phyloP scores from a whole-genome alignment of 1,140 invertebrate genomes.

The Trichonephila inaurata region DNA sequence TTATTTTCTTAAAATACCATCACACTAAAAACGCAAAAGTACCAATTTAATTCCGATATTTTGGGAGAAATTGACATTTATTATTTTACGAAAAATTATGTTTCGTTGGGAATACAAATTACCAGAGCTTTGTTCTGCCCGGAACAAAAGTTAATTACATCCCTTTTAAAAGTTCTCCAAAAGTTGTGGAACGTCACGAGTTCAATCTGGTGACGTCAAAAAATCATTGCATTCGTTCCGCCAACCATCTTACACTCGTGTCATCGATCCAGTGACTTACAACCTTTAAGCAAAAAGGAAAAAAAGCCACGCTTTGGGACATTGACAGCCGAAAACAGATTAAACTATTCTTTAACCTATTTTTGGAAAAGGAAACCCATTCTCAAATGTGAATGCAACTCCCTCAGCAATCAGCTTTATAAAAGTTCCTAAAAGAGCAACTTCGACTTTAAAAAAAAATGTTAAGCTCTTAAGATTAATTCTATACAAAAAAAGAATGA shows the following conservation, averaged over 20 bases:
- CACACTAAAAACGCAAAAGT: too few species aligned
- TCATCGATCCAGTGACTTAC: constrained; percentile 51
- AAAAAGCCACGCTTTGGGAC: constrained; percentile 11
- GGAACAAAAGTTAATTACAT: not conserved
- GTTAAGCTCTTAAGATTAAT: not conserved
- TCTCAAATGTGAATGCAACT: not conserved
- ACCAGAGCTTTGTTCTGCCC: not conserved
- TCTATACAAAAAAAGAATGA: not conserved
- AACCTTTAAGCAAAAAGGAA: constrained; percentile 35
- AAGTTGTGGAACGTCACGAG: constrained; percentile 27
- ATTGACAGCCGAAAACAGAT: constrained; percentile 8
- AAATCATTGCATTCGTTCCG: constrained; percentile 4
- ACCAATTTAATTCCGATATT: too few species aligned
- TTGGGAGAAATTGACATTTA: too few species aligned
- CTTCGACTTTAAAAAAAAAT: not conserved
- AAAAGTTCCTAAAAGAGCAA: not conserved
- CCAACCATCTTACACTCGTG: not conserved
- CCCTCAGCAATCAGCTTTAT: not conserved
- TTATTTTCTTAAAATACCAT: too few species aligned
- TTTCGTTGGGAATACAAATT: not conserved
- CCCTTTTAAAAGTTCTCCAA: not conserved
- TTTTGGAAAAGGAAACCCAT: constrained; percentile 1
- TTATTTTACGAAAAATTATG: not conserved
- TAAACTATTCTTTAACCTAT: constrained; percentile 4
- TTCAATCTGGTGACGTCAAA: constrained; percentile 13